phyloP scores from a whole-genome alignment of 2,113 vertebrate species.

The Chauna torquata region DNA sequence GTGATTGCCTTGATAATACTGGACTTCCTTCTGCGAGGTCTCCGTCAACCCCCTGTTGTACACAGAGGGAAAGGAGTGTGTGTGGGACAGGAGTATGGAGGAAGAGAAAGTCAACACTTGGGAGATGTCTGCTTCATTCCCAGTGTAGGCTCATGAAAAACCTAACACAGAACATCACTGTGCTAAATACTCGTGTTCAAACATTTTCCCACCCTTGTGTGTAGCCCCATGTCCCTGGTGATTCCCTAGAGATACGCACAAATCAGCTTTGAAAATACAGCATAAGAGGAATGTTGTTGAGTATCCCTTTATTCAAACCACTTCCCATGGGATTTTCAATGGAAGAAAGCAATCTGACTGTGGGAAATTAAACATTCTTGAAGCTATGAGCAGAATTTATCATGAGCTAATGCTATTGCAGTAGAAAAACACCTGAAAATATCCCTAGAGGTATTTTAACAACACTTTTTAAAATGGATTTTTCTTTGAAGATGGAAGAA shows the following conservation, averaged over 20 bases:
- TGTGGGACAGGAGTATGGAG: neutral
- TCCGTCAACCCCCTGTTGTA: neutral
- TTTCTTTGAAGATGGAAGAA: neutral
- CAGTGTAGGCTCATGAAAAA: neutral
- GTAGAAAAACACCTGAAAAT: constrained; percentile 49
- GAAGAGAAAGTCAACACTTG: neutral
- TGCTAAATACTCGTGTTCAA: neutral
- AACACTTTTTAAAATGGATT: neutral
- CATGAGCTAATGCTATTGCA: neutral
- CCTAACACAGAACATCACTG: neutral
- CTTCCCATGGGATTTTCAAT: neutral
- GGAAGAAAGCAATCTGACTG: neutral
- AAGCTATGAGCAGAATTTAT: neutral
- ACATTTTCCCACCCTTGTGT: neutral
- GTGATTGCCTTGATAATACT: neutral
- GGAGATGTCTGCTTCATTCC: neutral
- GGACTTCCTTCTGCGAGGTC: neutral
- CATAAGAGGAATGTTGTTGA: neutral
- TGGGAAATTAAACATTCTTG: constrained; percentile 29
- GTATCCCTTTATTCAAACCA: constrained; percentile 1
- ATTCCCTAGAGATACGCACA: neutral
- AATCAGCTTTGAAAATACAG: neutral
- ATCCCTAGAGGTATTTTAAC: neutral
- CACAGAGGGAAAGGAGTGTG: too few species aligned
- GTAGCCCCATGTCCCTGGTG: neutral